Evolutionary conservation across 2,888 invertebrate genomes (phyloP), one percentile per base, ranked within the genome.

Genomic region (Synergus japonicus): DNA sequence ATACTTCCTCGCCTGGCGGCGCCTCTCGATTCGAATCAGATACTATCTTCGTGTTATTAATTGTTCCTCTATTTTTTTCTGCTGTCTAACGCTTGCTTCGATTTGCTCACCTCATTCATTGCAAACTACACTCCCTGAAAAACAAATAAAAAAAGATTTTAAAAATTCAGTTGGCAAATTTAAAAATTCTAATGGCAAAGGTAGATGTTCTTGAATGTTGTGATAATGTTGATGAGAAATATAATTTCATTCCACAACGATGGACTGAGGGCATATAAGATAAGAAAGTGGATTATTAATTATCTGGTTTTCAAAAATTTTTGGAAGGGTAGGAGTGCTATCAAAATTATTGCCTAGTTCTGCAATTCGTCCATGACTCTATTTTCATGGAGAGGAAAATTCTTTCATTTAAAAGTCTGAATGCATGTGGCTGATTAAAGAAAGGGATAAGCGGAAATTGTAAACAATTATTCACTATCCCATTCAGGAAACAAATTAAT

Each of bases 21-120:
- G 73, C 73, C 54, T 37, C 54, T 37, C 54, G 54, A 49, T 73
- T 73, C 9, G 54, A 73, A 73, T 73, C 73, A 73, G 73, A 54
- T 73, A 54, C 54, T 54, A 69, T 73, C 54, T 37, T 37, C 22
- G 22, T 73, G n/a, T 73, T 73, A 73, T 73, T 73, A 73, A 73
- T 73, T 73, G 73, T 54, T 73, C 37, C 69, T 37, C 73, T 73
- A 73, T 73, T 41, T 73, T 73, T 54, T 54, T 54, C n/a, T 54
- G 8, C 54, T 12, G 73, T 29, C 54, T 73, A 73, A 73, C 73
- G 37, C n/a, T 73, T 37, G 73, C 37, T 37, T 54, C 73, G 49
- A 73, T 54, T 54, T 54, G 54, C 37, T 73, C n/a, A 29, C 54
- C 9, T n/a, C 49, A 54, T 54, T 73, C 46, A 37, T 12, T 73